Base-by-base conservation (phyloP, 2,888 invertebrate species). In the Herminia tarsipennalis region DNA sequence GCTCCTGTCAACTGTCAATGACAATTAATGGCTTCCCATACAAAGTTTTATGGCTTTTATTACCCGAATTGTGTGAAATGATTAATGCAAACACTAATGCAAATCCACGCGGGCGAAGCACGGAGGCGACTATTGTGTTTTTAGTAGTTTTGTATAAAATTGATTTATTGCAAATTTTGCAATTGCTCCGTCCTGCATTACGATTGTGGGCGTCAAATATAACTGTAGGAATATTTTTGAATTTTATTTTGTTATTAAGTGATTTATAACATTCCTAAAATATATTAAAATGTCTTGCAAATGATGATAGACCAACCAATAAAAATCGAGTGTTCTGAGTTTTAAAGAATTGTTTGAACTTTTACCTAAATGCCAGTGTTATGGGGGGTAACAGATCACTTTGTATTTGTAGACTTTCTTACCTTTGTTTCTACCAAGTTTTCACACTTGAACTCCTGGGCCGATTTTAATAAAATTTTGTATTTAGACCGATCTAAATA, bases 31-130 rank as follows among this genome's bases (percentile, higher is more conserved):
- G 81, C 81, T 62, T 71, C 69, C 83, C 73, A 88, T 89, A 86
- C 83, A 88, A 81, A 86, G 83, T 87, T 89, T 87, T 88, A 88
- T 86, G 83, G 88, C 78, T 81, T 84, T 86, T 88, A 87, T 88
- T 88, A 75, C 81, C 70, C 81, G 76, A 68, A 84, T 86, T 87
- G 87, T 88, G 75, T 72, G 76, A 81, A 76, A 90, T 91, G 91
- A 91, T 91, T 89, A 91, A 90, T 91, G 91, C 74, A 88, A 86
- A 83, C 83, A 78, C 89, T 91, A 90, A 91, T 91, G 90, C 90
- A 90, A 91, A 91, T 90, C 88, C 82, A 71, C 70, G 63, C 74
- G 70, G 71, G 60, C 71, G 65, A 64, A 76, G 81, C 89, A 90
- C 89, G 86, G 66, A 73, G 66, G 39, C 59, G 57, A 66, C 52